These are phyloP conservation scores for Tamandua tetradactyla DNA, from an alignment of 2,797 vertebrate species.

Conservation along the genomic window DNA sequence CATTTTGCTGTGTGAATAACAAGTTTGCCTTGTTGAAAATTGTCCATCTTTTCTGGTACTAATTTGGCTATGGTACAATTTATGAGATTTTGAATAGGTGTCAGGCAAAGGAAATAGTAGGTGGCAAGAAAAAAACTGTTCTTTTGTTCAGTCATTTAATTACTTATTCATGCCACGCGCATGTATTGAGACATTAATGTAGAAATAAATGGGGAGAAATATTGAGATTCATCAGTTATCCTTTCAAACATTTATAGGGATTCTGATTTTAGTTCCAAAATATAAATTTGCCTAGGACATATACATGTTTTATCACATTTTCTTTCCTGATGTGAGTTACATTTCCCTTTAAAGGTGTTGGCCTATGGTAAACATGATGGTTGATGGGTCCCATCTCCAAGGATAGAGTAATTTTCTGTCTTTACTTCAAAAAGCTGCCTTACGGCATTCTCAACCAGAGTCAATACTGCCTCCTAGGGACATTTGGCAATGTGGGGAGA, in stretches of 20 bases:
- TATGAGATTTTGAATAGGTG: neutral
- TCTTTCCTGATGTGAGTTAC: neutral
- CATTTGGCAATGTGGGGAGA: neutral
- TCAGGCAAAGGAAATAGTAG: neutral
- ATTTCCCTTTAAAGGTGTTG: neutral
- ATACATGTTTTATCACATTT: neutral
- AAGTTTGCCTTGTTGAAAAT: neutral
- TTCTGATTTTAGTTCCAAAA: neutral
- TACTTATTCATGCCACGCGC: too few species aligned
- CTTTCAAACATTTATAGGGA: neutral
- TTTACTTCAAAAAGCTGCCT: rapidly evolving
- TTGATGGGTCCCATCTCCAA: rapidly evolving
- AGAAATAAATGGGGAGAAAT: neutral
- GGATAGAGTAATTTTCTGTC: rapidly evolving
- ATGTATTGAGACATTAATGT: neutral
- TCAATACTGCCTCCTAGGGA: rapidly evolving
- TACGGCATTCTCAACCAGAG: neutral
- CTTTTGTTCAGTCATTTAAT: neutral
- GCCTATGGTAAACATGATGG: rapidly evolving
- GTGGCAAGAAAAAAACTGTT: too few species aligned
- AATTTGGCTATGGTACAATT: neutral
- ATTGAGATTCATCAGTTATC: neutral
- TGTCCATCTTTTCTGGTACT: too few species aligned
- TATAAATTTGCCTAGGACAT: neutral
- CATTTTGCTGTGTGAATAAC: neutral